Percentiles rank a stretch among this genome's conserved stretches.
Evolutionary conservation across 2,888 invertebrate genomes (phyloP).

Genomic region (Hyposoter didymator): DNA sequence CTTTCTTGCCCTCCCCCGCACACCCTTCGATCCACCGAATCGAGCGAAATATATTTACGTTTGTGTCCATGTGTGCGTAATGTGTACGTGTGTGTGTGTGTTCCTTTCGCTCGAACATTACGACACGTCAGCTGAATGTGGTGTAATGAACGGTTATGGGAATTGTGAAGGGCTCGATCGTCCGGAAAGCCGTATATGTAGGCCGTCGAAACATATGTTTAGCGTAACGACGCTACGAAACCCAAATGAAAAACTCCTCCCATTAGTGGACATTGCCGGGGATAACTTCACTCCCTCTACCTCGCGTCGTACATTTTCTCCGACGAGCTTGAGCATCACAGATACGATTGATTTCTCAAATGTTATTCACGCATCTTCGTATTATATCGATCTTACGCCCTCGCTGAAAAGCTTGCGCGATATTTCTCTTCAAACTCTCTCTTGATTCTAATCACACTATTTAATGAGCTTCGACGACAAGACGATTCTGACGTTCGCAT

Average conservation of each 20-base stretch:
- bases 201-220: slow-evolving; percentile 60
- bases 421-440: neutral
- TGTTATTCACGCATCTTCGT: neutral
- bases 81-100: neutral
- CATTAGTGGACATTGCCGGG: slow-evolving; percentile 33
- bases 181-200: slow-evolving; percentile 31
- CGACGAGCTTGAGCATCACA: neutral
- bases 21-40: neutral
- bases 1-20: neutral
- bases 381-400: neutral
- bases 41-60: neutral
- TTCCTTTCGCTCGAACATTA: slow-evolving; percentile 26
- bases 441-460: too few relatives aligned
- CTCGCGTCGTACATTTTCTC: neutral
- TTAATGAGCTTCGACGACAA: too few relatives aligned
- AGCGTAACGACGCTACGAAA: slow-evolving; percentile 40
- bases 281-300: neutral
- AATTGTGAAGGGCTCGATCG: slow-evolving; percentile 33
- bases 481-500: too few relatives aligned
- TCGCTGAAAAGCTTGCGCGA: neutral
- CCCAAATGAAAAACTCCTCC: slow-evolving; percentile 43
- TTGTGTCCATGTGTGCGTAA: neutral
- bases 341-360: neutral
- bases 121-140: slow-evolving; percentile 19
- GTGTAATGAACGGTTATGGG: slow-evolving; percentile 30